Evolutionary conservation across 2,113 vertebrate species (phyloP).

Genomic region (Dipodomys ordii): DNA sequence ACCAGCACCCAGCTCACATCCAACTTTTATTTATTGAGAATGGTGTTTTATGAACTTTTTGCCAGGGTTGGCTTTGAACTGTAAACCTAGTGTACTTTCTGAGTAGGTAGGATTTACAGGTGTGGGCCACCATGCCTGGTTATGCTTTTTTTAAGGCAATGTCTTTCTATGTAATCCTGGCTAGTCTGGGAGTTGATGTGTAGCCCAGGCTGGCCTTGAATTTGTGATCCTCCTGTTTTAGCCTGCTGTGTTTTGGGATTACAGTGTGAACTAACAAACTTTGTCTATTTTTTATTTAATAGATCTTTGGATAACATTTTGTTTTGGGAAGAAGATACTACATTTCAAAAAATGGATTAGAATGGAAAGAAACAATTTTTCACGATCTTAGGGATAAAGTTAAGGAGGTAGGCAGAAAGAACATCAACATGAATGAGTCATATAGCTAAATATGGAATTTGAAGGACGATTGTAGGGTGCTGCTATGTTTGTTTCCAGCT

Average conservation of each 20-base stretch:
- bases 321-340: neutral
- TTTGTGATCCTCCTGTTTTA: too few species aligned
- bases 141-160: neutral
- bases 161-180: neutral
- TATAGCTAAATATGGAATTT: neutral
- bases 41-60: too few species aligned
- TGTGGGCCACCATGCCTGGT: too few species aligned
- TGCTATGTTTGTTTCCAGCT: neutral
- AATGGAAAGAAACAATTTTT: neutral
- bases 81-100: too few species aligned
- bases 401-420: neutral
- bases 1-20: too few species aligned
- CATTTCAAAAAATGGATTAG: neutral
- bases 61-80: too few species aligned
- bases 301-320: neutral
- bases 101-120: too few species aligned
- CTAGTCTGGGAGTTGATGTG: too few species aligned
- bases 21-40: too few species aligned
- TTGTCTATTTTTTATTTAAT: neutral
- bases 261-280: too few species aligned
- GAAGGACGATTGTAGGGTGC: neutral
- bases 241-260: too few species aligned
- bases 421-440: neutral
- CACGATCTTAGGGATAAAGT: neutral
- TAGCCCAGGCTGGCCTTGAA: too few species aligned